These are phyloP conservation scores for Xanthorhoe spadicearia DNA, from an alignment of 2,888 invertebrate species.

Conservation along the genomic window DNA sequence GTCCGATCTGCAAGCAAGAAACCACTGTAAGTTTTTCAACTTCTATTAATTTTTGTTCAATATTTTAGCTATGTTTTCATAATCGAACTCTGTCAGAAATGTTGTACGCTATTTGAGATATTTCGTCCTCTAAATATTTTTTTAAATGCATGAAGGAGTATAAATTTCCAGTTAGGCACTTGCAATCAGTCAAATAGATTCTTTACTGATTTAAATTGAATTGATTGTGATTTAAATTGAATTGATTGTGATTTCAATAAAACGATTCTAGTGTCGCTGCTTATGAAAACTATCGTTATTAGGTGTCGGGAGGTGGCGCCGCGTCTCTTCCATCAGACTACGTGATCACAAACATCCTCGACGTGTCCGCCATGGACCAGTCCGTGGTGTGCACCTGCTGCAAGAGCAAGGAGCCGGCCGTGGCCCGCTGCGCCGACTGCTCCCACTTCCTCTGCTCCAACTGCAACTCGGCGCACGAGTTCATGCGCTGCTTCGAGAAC, in stretches of 20 bases:
- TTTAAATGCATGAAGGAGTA: too few relatives aligned
- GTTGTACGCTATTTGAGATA: too few relatives aligned
- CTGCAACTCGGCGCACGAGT: conserved; percentile 97
- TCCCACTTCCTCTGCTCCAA: conserved; percentile 96
- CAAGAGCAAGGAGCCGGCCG: conserved; percentile 97
- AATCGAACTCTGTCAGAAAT: not conserved
- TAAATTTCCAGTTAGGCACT: not conserved
- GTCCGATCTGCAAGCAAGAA: conserved; percentile 93
- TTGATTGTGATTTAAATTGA: not conserved
- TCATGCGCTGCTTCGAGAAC: conserved; percentile 98
- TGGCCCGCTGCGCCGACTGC: conserved; percentile 97
- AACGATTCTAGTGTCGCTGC: not conserved
- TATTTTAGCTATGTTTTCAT: not conserved
- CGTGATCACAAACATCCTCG: conserved; percentile 93
- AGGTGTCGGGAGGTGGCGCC: conserved; percentile 91
- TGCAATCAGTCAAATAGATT: not conserved
- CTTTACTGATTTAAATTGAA: not conserved
- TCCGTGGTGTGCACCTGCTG: conserved; percentile 95
- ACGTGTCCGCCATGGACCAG: conserved; percentile 91
- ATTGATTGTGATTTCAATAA: not conserved
- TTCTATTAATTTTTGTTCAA: not conserved
- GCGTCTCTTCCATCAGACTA: conserved; percentile 93
- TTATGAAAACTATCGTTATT: conserved; percentile 35
- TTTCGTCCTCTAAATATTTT: too few relatives aligned
- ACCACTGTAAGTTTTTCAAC: conserved; percentile 86